Base-by-base conservation (phyloP, 1,140 invertebrate genomes). In the Pararge aegeria region DNA sequence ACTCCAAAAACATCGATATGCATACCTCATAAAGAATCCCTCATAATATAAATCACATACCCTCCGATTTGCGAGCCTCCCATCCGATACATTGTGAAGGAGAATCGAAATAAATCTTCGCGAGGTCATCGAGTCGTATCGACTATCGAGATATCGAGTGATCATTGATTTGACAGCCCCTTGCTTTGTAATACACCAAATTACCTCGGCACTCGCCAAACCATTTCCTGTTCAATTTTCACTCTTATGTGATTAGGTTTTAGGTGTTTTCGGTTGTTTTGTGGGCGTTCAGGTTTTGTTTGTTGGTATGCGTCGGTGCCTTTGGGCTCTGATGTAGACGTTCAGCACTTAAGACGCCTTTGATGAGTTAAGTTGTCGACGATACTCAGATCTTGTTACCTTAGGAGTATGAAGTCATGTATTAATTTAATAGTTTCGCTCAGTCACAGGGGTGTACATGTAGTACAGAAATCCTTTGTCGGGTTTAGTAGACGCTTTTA, bases 161-260 rank as follows among this genome's bases (percentile, higher is more conserved):
- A 59, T 66, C 64, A 63, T 66, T 63, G 64, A 63, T 66, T 66
- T 66, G 64, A 66, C 64, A 66, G 55, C 42, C 60, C 60, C 64
- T 60, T 60, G 62, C 62, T 55, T 57, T 57, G 48, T 57, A 34
- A 15, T 19, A 20, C 19, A 38, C 51, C 46, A 60, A 20, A 40
- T 52, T 52, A 38, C 12, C 1, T 6, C 21, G 12, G 7, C 42
- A 29, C 12, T 37, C 10, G 13, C 0, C 21, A 2, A 16, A 7
- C 7, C 42, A 38, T 30, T 21, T 15, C 19, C 18, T 10, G 40
- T 5, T 6, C 10, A 5, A 58, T 7, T 51, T 16, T 30, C 0
- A 42, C 49, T 10, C 4, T 20, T 55, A 46, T n/a, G 2, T 10
- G 1, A 19, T 12, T 0, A 0, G 15, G 0, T 7, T n/a, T n/a